These are phyloP conservation scores for Drosophila atripex DNA, from an alignment of 2,888 invertebrate species.

Conservation along the genomic window DNA sequence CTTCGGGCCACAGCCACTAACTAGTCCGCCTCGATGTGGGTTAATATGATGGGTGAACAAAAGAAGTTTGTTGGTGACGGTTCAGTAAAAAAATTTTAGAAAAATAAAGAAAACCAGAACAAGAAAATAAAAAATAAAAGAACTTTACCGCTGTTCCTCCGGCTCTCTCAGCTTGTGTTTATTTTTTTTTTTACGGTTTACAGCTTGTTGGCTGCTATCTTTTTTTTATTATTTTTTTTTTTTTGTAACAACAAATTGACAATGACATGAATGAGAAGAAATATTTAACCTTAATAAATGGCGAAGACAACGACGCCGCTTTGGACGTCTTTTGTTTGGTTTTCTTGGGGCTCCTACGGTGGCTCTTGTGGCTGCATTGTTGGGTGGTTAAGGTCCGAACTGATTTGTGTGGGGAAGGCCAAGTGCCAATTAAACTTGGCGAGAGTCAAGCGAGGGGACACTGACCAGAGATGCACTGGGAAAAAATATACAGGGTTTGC, in stretches of 20 bases:
- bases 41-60: slow-evolving; percentile 64
- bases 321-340: slow-evolving; percentile 61
- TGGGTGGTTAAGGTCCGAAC: slow-evolving; percentile 40
- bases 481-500: background rate
- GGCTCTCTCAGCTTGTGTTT: slow-evolving; percentile 16
- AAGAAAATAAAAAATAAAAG: slow-evolving; percentile 6
- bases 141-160: slow-evolving; percentile 43
- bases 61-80: slow-evolving; percentile 43
- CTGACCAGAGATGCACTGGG: slow-evolving; percentile 26
- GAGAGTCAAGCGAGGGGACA: slow-evolving; percentile 26
- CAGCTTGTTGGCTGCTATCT: slow-evolving; percentile 20
- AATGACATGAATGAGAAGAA: slow-evolving; percentile 79
- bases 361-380: slow-evolving; percentile 52
- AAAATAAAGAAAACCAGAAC: slow-evolving; percentile 43
- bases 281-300: slow-evolving; percentile 80
- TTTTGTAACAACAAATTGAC: slow-evolving; percentile 77
- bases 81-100: slow-evolving; percentile 35
- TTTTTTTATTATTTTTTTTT: slow-evolving; percentile 33
- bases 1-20: slow-evolving; percentile 37
- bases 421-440: slow-evolving; percentile 76
- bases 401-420: slow-evolving; percentile 76
- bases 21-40: slow-evolving; percentile 64
- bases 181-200: slow-evolving; percentile 41
- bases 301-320: slow-evolving; percentile 34
- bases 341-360: slow-evolving; percentile 22